These are phyloP conservation scores for Trichonephila clavata DNA, from an alignment of 1,140 invertebrate species.

Conservation along the genomic window DNA sequence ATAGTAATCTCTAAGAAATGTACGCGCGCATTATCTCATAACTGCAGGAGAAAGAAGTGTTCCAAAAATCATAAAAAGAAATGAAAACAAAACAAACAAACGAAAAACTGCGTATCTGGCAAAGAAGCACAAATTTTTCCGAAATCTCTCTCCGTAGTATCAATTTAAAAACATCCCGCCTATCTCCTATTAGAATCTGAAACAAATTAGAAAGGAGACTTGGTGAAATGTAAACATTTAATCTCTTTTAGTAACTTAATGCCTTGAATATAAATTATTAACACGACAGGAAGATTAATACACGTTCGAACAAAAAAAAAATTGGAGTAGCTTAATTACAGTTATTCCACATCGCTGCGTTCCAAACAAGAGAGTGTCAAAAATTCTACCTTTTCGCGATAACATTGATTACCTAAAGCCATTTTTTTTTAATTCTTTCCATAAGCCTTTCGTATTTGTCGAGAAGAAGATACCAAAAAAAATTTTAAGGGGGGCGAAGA, in stretches of 20 bases:
- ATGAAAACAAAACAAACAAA: neutral
- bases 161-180: slow-evolving; percentile 2
- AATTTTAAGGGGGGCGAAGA: neutral
- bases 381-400: slow-evolving; percentile 40
- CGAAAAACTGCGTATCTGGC: neutral
- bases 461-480: neutral
- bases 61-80: neutral
- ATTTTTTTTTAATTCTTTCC: neutral
- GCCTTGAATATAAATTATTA: slow-evolving; percentile 43
- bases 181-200: slow-evolving; percentile 11
- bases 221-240: slow-evolving; percentile 36
- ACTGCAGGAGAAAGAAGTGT: neutral
- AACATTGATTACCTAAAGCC: slow-evolving; percentile 14
- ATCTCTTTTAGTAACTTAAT: slow-evolving; percentile 52
- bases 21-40: neutral
- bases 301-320: neutral
- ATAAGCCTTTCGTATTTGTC: neutral
- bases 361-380: neutral
- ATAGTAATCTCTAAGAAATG: neutral
- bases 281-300: neutral
- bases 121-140: neutral
- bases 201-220: slow-evolving; percentile 26
- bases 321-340: slow-evolving; percentile 7
- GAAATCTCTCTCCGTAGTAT: neutral
- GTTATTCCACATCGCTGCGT: slow-evolving; percentile 3